Conservation (phyloP, 2,797 vertebrate species). For the Hybognathus amarus region DNA sequence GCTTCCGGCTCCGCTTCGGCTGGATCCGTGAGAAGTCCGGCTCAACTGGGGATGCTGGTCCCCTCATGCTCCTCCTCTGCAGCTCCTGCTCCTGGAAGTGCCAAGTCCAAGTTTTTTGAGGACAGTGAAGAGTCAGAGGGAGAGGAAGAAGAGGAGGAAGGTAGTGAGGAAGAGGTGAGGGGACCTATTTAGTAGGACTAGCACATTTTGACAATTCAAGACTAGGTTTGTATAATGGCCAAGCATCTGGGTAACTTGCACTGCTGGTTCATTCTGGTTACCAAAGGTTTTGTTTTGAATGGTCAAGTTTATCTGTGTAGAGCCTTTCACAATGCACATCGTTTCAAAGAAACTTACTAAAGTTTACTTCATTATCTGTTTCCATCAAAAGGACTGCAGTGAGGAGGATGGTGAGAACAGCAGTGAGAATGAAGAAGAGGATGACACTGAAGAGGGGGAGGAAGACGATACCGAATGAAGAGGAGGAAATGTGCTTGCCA, state of each 20-base stretch:
- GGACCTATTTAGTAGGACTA: not conserved
- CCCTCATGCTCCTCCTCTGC: conserved; percentile 94
- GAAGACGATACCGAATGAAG: conserved; percentile 83
- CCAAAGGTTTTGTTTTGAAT: not conserved
- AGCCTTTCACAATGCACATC: not conserved
- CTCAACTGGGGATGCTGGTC: conserved; percentile 87
- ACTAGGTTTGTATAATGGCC: not conserved
- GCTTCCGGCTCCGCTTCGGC: conserved; percentile 57
- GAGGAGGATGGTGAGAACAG: conserved; percentile 88
- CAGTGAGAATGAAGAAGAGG: conserved; percentile 89
- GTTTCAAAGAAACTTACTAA: not conserved
- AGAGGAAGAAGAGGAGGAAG: conserved; percentile 84
- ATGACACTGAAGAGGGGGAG: conserved; percentile 83
- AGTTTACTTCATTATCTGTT: not conserved
- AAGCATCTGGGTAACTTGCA: not conserved
- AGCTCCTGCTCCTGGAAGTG: conserved; percentile 81
- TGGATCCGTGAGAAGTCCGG: conserved; percentile 76
- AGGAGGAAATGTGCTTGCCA: conserved; percentile 93
- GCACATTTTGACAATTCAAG: not conserved
- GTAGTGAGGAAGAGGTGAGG: conserved; percentile 80
- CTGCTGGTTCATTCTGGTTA: too few species aligned
- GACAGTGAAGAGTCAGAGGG: conserved; percentile 96
- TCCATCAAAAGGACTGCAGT: conserved; percentile 84
- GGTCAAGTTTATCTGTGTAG: not conserved
- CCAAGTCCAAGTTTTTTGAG: conserved; percentile 97